phyloP scores from a whole-genome alignment of 2,888 invertebrate genomes.

The Agrotis segetum region DNA sequence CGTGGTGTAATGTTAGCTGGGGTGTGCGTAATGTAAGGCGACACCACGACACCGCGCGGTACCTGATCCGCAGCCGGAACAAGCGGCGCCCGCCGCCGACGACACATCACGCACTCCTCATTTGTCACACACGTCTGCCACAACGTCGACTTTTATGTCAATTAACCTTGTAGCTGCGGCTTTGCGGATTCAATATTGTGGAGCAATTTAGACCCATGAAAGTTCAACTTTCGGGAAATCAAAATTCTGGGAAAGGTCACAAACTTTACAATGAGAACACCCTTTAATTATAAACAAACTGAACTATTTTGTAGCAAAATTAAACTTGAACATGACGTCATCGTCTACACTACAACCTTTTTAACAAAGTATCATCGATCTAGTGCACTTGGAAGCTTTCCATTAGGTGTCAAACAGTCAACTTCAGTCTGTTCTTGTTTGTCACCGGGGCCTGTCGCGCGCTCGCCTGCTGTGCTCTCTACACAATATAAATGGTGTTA shows the following conservation, averaged over 20 bases:
- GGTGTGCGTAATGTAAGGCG: slow-evolving; percentile 72
- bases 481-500: slow-evolving; percentile 75
- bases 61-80: slow-evolving; percentile 65
- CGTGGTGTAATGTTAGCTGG: slow-evolving; percentile 66
- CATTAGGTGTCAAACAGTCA: slow-evolving; percentile 79
- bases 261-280: background rate
- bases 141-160: slow-evolving; percentile 63
- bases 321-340: slow-evolving; percentile 51
- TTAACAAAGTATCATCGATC: slow-evolving; percentile 71
- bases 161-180: slow-evolving; percentile 51
- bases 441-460: slow-evolving; percentile 76
- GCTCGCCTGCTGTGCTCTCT: slow-evolving; percentile 70
- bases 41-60: slow-evolving; percentile 73
- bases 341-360: slow-evolving; percentile 64
- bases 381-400: slow-evolving; percentile 83
- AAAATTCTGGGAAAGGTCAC: background rate
- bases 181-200: slow-evolving; percentile 21
- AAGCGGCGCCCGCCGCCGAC: slow-evolving; percentile 47
- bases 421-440: slow-evolving; percentile 79
- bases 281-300: background rate
- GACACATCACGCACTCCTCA: slow-evolving; percentile 77
- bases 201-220: slow-evolving; percentile 11
- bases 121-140: slow-evolving; percentile 78
- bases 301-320: background rate
- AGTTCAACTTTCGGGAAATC: slow-evolving; percentile 2